Evolutionary conservation across 2,113 vertebrate genomes (phyloP), one percentile per base, ranked within the genome.

Genomic region (Larimichthys polyactis): DNA sequence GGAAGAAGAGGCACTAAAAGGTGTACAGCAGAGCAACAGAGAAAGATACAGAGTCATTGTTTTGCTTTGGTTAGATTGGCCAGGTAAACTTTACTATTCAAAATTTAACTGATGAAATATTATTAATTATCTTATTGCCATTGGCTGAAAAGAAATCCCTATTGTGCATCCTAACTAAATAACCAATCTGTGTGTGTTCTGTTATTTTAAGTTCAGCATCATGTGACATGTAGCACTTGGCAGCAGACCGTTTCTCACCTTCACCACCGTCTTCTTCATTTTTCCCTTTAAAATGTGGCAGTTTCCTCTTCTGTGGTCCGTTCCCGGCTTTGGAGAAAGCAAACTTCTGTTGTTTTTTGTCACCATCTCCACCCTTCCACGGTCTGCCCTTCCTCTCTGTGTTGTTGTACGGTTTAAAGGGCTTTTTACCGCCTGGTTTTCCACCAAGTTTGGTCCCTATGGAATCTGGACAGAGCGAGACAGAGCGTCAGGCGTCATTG

Each of bases 321-420:
- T 52, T 64, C 0, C 79, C 90, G 1, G 10, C 86, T 76, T 88
- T 91, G 48, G 87, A 63, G 51, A 92, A 92, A 79, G 78, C 57
- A 58, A 82, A 62, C 52, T 91, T 86, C 5, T 62, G 57, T 51
- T 85, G 62, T 29, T 77, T 93, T 60, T 90, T 92, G 29, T 70
- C 70, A 0, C 71, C 82, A 60, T 78, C 86, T 22, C 49, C 49
- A 0, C 81, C 48, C 32, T 90, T 94, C 27, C 82, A 86, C 4
- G 88, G 79, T 17, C 24, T 68, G 54, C 58, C 75, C 44, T 84
- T 90, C 49, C 46, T 90, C 48, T 92, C 90, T 14, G 81, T 16
- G 2, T 49, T 94, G 72, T 79, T 92, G 74, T 87, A 80, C 0
- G 91, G 83, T 70, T 94, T 95, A 27, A 94, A 95, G 0, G 90